These are phyloP conservation scores for Amphiprion percula DNA, from an alignment of 2,113 vertebrate species.

Conservation along the genomic window DNA sequence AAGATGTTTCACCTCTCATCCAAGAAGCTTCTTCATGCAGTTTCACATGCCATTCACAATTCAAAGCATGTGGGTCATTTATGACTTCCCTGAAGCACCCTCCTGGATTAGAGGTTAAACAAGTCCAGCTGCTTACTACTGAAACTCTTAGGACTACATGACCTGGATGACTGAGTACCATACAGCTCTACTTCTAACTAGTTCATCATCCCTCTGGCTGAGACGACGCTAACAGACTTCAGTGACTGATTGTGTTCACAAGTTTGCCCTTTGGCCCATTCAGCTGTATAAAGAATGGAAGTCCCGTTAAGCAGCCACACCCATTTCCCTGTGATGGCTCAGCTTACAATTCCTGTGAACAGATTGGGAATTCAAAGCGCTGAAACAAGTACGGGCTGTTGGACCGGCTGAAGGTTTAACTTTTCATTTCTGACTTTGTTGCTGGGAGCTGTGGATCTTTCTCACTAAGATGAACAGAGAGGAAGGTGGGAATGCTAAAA, in stretches of 20 bases:
- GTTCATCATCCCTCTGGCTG: neutral
- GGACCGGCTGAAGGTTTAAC: neutral
- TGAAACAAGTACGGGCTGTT: constrained; percentile 16
- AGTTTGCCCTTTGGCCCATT: neutral
- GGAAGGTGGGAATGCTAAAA: neutral
- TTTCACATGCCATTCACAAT: too few relatives aligned
- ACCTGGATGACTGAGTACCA: too few relatives aligned
- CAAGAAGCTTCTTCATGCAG: too few relatives aligned
- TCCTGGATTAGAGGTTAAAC: too few relatives aligned
- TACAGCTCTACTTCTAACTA: neutral
- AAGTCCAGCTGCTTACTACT: too few relatives aligned
- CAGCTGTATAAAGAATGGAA: neutral
- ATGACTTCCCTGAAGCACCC: too few relatives aligned
- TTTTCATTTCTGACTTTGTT: too few relatives aligned
- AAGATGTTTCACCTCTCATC: too few relatives aligned
- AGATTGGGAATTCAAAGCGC: constrained; percentile 1
- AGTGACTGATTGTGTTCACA: neutral
- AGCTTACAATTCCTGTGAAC: constrained; percentile 5
- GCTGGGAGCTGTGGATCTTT: too few relatives aligned
- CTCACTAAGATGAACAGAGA: too few relatives aligned
- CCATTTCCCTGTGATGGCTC: constrained; percentile 24
- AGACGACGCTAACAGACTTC: neutral
- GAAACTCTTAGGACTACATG: too few relatives aligned
- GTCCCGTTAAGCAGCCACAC: constrained; percentile 25
- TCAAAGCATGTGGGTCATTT: too few relatives aligned